Evolutionary conservation across 2,888 invertebrate genomes (phyloP), one percentile per base, ranked within the genome.

Genomic region (Acronicta leporina): DNA sequence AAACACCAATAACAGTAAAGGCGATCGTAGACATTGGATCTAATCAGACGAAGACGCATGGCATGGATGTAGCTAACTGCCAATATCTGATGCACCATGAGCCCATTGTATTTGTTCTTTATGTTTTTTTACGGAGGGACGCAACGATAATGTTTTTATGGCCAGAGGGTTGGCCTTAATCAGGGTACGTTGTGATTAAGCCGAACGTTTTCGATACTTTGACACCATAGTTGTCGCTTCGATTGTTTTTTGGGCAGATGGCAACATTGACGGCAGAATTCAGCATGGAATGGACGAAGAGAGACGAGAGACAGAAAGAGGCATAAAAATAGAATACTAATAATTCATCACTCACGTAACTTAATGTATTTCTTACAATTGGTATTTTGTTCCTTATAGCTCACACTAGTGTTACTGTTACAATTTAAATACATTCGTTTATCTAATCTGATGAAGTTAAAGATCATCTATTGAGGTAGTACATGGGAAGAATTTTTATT

Each of bases 111-210:
- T 92, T 92, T 90, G 89, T 92, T 92, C 90, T 94, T 93, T 93
- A 93, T 93, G 92, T 90, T 94, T 93, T 85, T 94, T 94, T 92
- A 90, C 80, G 87, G 88, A 89, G 93, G 92, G 92, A 90, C 85
- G 87, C 80, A 86, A 86, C 91, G 94, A 93, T 94, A 94, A 94
- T 94, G 94, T 94, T 94, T 94, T 94, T 94, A 94, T 92, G 92
- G 92, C 89, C 86, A 87, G 91, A 92, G 90, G 88, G 87, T 84
- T 82, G 82, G 87, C 87, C 85, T 89, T 94, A 92, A 94, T 94
- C 94, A 94, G 92, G 89, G 90, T 87, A 87, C 88, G 87, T 85
- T 89, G 92, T 93, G 92, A 94, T 94, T 93, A 94, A 90, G 84
- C 83, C 81, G 84, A 83, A 81, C 87, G 87, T 88, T 89, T 87